Percentiles rank a stretch among this genome's conserved stretches.
Evolutionary conservation across 1,140 invertebrate genomes (phyloP).

Genomic region (Tetramorium alpestre): DNA sequence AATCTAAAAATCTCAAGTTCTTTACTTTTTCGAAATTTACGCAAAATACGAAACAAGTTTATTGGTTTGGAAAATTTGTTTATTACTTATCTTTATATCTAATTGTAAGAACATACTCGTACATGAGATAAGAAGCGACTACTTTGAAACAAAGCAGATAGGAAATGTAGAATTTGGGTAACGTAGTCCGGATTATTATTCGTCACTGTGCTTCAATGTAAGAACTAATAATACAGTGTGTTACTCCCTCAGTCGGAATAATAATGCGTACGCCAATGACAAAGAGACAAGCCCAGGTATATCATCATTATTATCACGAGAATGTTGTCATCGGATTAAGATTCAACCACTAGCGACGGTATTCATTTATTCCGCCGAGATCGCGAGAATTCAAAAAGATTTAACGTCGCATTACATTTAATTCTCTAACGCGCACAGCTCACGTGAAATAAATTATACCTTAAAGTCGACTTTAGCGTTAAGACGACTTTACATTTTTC

Average conservation of each 20-base stretch:
- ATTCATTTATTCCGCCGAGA: constrained; percentile 10
- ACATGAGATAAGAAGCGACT: background rate
- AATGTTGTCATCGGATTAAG: constrained; percentile 27
- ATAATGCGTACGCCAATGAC: constrained; percentile 14
- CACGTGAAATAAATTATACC: constrained; percentile 42
- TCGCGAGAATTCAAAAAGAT: constrained; percentile 25
- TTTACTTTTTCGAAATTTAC: background rate
- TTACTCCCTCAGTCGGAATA: constrained; percentile 18
- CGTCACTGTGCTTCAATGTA: constrained; percentile 7
- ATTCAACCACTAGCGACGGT: background rate
- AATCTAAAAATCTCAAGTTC: constrained; percentile 7
- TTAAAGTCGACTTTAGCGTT: constrained; percentile 35
- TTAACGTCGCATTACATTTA: constrained; percentile 46
- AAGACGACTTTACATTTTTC: constrained; percentile 41
- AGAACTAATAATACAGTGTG: constrained; percentile 31
- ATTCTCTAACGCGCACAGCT: constrained; percentile 23
- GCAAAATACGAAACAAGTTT: background rate
- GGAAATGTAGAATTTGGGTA: background rate
- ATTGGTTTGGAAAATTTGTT: background rate
- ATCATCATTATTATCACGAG: constrained; percentile 35
- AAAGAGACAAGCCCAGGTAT: background rate
- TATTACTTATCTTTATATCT: background rate
- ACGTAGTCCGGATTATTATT: background rate
- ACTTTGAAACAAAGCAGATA: constrained; percentile 26
- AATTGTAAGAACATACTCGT: background rate